These are phyloP conservation scores for Cyphomyrus plagiostoma DNA, from an alignment of 2,113 vertebrate genomes.

Conservation along the genomic window DNA sequence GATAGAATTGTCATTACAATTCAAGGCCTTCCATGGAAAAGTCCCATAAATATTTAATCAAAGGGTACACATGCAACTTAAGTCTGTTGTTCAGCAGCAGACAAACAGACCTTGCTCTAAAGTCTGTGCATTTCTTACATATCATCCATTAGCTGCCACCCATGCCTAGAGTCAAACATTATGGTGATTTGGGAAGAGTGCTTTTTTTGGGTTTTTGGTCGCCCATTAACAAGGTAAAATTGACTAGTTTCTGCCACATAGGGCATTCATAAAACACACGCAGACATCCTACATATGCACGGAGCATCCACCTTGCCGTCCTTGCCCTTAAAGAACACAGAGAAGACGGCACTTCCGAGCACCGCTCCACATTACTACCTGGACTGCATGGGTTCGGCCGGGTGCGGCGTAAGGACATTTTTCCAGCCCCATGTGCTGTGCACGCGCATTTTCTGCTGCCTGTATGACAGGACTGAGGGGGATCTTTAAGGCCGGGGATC, in stretches of 20 bases:
- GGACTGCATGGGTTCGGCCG: neutral
- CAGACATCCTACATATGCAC: neutral
- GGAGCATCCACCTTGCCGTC: neutral
- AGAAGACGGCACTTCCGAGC: neutral
- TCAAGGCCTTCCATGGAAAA: constrained; percentile 32
- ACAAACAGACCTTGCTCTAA: neutral
- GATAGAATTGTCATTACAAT: constrained; percentile 31
- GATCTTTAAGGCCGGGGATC: constrained; percentile 2
- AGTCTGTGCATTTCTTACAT: neutral
- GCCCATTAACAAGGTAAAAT: neutral
- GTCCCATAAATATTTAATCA: constrained; percentile 43
- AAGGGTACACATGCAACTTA: constrained; percentile 38
- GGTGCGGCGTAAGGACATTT: neutral
- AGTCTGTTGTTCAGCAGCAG: constrained; percentile 5
- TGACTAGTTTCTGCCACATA: neutral
- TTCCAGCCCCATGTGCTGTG: neutral
- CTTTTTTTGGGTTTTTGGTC: neutral
- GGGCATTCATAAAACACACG: neutral
- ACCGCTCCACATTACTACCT: neutral
- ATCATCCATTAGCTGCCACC: neutral
- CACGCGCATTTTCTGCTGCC: constrained; percentile 22
- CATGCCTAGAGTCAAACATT: neutral
- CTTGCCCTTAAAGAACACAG: neutral
- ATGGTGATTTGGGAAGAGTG: neutral
- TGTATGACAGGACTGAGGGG: constrained; percentile 13